phyloP scores from a whole-genome alignment of 23 tunicate genomes.

The Trididemnum nubilum region DNA sequence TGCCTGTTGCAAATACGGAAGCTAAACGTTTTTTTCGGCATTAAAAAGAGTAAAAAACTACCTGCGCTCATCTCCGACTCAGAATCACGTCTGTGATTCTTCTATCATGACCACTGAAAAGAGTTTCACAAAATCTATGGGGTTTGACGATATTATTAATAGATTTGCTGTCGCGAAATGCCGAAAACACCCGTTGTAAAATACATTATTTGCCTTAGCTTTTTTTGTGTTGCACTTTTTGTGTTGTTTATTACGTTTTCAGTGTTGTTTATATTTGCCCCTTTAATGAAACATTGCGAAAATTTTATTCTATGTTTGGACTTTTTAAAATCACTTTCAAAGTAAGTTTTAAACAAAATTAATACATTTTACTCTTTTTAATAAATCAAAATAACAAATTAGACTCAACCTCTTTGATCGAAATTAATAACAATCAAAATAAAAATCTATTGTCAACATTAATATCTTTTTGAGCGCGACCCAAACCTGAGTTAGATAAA shows the following conservation, averaged over 20 bases:
- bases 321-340: background rate
- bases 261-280: no score
- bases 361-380: no score
- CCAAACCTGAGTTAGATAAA: no score
- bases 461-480: no score
- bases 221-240: background rate
- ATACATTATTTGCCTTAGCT: no score
- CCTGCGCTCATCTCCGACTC: background rate
- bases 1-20: conserved; percentile 28
- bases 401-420: no score
- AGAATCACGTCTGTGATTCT: background rate
- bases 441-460: no score
- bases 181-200: no score
- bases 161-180: background rate
- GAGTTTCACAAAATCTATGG: background rate
- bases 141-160: background rate
- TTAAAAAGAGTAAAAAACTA: background rate
- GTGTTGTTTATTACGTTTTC: background rate
- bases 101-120: background rate
- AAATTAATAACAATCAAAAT: no score
- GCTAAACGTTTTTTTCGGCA: conserved; percentile 7
- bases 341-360: background rate
- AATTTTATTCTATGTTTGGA: background rate
- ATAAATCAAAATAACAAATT: no score
- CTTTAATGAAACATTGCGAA: no score